Percentiles rank a stretch among this genome's conserved stretches.
Conservation (phyloP, 2,113 vertebrate genomes). For the Onychostruthus taczanowskii region DNA sequence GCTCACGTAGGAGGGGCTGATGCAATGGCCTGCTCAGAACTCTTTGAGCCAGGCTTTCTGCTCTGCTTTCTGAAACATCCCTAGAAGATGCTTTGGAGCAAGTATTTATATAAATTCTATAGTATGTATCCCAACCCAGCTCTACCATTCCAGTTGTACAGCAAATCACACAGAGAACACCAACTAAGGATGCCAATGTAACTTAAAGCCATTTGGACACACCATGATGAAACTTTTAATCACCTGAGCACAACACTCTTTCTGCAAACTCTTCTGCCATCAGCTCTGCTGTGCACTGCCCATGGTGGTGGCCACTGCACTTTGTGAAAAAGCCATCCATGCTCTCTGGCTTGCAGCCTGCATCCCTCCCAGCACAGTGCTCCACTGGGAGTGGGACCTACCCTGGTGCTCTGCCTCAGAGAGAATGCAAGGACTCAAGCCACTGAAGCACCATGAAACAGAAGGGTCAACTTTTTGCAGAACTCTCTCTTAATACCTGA, state of each 20-base stretch:
- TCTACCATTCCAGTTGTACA: background rate
- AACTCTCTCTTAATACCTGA: background rate
- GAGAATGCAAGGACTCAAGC: background rate
- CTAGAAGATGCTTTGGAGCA: background rate
- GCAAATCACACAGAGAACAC: background rate
- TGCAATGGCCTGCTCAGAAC: background rate
- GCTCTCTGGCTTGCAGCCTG: background rate
- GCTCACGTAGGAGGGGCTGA: background rate
- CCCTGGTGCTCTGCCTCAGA: background rate
- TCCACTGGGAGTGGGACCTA: fast-evolving
- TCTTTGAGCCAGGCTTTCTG: background rate
- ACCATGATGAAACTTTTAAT: background rate
- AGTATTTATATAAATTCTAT: background rate
- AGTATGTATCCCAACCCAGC: background rate
- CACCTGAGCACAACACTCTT: background rate
- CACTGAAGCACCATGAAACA: background rate
- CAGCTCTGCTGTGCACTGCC: background rate
- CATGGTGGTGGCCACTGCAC: fast-evolving
- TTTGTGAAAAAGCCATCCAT: background rate
- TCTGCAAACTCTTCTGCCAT: background rate
- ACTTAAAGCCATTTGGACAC: background rate
- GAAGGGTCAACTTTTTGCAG: fast-evolving
- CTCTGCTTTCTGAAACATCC: background rate
- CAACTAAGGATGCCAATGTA: fast-evolving
- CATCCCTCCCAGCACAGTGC: fast-evolving